Evolutionary conservation across 2,888 invertebrate genomes (phyloP).

Genomic region (Campoplex nolae): DNA sequence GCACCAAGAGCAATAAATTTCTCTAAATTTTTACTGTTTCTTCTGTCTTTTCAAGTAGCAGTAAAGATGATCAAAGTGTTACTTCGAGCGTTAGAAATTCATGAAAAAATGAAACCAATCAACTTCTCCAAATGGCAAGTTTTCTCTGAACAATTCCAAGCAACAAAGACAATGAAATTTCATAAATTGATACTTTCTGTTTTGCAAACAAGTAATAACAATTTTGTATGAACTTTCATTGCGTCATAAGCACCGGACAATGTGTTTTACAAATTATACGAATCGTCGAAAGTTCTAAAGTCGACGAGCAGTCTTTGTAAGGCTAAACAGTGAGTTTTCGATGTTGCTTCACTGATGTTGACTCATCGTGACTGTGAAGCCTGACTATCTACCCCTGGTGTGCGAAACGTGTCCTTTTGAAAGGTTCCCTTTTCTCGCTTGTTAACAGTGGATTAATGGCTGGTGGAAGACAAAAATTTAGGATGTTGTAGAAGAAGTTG

Average conservation of each 20-base stretch:
- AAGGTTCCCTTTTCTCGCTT: conserved; percentile 72
- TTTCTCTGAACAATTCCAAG: too few relatives aligned
- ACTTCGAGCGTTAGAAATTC: too few relatives aligned
- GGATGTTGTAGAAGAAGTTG: conserved; percentile 9
- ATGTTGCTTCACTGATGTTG: not conserved
- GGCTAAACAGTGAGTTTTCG: not conserved
- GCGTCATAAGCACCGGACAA: not conserved
- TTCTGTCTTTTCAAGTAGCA: too few relatives aligned
- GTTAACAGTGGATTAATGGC: conserved; percentile 19
- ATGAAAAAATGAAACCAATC: too few relatives aligned
- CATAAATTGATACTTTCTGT: not conserved
- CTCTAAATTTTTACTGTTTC: not conserved
- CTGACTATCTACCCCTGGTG: not conserved
- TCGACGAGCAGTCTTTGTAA: not conserved
- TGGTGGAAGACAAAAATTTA: conserved; percentile 34
- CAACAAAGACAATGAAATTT: too few relatives aligned
- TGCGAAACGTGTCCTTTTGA: conserved; percentile 78
- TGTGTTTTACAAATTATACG: not conserved
- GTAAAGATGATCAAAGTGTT: too few relatives aligned
- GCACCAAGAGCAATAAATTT: not conserved
- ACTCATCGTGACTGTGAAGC: not conserved
- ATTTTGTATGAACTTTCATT: not conserved
- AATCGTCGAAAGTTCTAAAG: not conserved
- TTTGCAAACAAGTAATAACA: not conserved
- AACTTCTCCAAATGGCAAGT: too few relatives aligned